phyloP scores from a whole-genome alignment of 2,113 vertebrate genomes.

The Lontra canadensis region DNA sequence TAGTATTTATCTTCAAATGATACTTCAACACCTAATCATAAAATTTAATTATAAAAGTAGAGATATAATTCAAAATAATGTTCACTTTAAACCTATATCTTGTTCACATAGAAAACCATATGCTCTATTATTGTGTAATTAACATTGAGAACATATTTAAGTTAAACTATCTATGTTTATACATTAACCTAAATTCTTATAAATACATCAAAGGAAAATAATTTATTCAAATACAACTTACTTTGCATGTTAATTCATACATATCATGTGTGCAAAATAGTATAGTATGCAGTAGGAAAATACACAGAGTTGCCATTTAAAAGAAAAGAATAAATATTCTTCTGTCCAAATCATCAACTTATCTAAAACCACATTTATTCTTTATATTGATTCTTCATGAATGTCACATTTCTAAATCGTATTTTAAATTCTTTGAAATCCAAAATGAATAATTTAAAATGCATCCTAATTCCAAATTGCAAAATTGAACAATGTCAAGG shows the following conservation, averaged over 20 bases:
- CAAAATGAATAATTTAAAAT: background rate
- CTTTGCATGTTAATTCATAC: background rate
- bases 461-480: background rate
- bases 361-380: background rate
- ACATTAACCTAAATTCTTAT: background rate
- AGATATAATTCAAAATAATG: background rate
- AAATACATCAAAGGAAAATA: background rate
- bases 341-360: background rate
- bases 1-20: slow-evolving; percentile 10
- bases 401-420: background rate
- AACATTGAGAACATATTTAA: background rate
- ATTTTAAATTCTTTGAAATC: background rate
- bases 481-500: background rate
- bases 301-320: background rate
- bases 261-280: background rate
- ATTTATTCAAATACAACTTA: background rate
- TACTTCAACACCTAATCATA: background rate
- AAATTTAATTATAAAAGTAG: background rate
- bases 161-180: background rate
- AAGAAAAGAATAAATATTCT: background rate
- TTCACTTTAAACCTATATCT: background rate
- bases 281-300: background rate
- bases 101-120: background rate
- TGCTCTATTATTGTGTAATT: background rate
- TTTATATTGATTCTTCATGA: background rate